A percentile compares a stretch with the other conserved stretches of the same genome.
These are phyloP conservation scores for Ciconia maguari DNA, from an alignment of 2,113 vertebrate genomes.

Conservation along the genomic window DNA sequence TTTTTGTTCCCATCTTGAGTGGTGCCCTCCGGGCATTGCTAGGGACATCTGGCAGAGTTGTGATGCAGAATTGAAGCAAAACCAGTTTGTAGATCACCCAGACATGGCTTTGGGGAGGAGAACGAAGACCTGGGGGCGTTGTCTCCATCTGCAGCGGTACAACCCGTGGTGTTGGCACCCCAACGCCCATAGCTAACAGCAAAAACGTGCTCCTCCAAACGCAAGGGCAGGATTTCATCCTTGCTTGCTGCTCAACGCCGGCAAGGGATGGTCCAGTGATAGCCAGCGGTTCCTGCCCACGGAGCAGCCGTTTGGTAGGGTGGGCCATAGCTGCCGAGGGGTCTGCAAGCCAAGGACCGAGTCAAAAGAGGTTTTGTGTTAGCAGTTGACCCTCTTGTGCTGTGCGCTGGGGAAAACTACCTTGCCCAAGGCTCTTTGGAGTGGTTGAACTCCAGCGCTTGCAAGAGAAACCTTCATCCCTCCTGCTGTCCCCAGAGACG, in stretches of 20 bases:
- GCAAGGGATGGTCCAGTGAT: neutral
- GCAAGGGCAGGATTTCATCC: neutral
- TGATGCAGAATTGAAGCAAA: neutral
- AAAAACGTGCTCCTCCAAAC: rapidly evolving
- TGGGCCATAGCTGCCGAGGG: rapidly evolving
- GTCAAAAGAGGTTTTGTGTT: neutral
- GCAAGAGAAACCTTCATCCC: neutral
- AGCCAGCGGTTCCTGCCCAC: neutral
- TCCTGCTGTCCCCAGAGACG: neutral
- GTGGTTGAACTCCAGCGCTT: neutral
- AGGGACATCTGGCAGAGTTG: rapidly evolving
- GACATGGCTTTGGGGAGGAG: too few species aligned
- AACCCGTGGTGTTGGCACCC: neutral
- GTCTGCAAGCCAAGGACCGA: neutral
- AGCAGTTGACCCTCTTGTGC: neutral
- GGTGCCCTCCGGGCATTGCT: neutral
- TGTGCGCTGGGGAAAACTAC: neutral
- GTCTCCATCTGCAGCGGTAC: too few species aligned
- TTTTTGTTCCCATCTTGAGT: neutral
- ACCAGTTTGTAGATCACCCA: neutral
- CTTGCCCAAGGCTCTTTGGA: neutral
- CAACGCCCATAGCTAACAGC: neutral
- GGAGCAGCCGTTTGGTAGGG: neutral
- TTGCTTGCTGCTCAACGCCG: neutral
- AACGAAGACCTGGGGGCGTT: neutral